phyloP scores from a whole-genome alignment of 2,888 invertebrate genomes.

The Onthophagus sagittarius region DNA sequence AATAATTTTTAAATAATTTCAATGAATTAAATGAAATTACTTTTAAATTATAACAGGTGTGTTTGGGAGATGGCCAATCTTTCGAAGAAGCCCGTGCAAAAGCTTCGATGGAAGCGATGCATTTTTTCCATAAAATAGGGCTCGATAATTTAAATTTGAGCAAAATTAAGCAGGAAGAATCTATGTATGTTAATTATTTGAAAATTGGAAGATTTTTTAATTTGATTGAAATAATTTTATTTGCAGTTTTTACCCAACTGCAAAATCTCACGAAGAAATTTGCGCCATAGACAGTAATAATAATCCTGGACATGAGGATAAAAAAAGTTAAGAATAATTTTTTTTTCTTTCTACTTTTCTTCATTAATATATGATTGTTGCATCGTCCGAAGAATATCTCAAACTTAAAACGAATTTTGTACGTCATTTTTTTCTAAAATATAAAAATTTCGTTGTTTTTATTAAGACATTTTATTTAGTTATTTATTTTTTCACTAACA shows the following conservation, averaged over 20 bases:
- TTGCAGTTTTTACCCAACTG: too few relatives aligned
- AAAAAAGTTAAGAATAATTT: neutral
- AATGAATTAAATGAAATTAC: too few relatives aligned
- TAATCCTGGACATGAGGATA: neutral
- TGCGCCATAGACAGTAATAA: neutral
- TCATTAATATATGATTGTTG: neutral
- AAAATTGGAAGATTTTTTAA: neutral
- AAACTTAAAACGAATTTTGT: neutral
- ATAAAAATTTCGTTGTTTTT: neutral
- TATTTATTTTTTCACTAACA: too few relatives aligned
- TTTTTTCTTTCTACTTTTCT: neutral
- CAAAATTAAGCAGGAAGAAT: conserved; percentile 1
- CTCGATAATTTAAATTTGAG: conserved; percentile 9
- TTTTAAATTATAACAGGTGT: too few relatives aligned
- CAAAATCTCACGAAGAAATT: conserved; percentile 7
- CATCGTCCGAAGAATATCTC: neutral
- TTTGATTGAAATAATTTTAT: neutral
- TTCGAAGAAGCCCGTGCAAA: conserved; percentile 16
- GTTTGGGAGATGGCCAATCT: conserved; percentile 18
- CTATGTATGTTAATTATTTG: neutral
- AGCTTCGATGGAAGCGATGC: conserved; percentile 20
- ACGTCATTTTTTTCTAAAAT: too few relatives aligned
- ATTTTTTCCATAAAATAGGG: conserved; percentile 20
- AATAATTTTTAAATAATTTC: too few relatives aligned
- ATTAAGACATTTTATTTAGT: neutral